phyloP scores from a whole-genome alignment of 2,888 invertebrate species.

The Plusia festucae region DNA sequence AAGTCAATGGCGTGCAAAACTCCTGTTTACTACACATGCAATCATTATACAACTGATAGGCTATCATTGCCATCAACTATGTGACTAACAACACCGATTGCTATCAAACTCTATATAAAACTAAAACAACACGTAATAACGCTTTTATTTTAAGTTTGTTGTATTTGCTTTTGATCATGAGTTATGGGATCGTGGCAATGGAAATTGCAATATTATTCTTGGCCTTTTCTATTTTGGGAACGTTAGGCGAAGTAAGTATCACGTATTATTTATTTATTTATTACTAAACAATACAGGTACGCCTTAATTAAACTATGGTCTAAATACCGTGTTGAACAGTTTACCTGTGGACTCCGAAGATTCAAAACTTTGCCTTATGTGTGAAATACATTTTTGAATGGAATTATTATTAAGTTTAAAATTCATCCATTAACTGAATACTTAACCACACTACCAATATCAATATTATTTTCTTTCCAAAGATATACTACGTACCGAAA shows the following conservation, averaged over 20 bases:
- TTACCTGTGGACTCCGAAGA: too few species aligned
- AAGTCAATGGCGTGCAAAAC: conserved; percentile 38
- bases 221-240: conserved; percentile 29
- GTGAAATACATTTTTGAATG: too few species aligned
- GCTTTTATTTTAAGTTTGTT: conserved; percentile 23
- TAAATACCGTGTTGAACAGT: too few species aligned
- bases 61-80: conserved; percentile 49
- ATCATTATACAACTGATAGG: conserved; percentile 41
- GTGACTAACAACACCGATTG: conserved; percentile 60
- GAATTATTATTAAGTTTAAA: background rate
- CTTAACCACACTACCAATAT: background rate
- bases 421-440: background rate
- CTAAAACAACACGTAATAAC: conserved; percentile 23
- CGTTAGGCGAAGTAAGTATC: conserved; percentile 45
- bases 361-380: too few species aligned
- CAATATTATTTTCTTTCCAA: background rate
- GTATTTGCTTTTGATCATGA: conserved; percentile 37
- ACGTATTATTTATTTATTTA: too few species aligned
- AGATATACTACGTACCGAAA: conserved; percentile 39
- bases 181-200: conserved; percentile 35
- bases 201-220: conserved; percentile 37
- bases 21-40: conserved; percentile 51
- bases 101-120: conserved; percentile 69
- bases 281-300: too few species aligned
- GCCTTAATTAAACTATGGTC: too few species aligned